phyloP scores from a whole-genome alignment of 2,113 vertebrate genomes.

The Barbus barbus region DNA sequence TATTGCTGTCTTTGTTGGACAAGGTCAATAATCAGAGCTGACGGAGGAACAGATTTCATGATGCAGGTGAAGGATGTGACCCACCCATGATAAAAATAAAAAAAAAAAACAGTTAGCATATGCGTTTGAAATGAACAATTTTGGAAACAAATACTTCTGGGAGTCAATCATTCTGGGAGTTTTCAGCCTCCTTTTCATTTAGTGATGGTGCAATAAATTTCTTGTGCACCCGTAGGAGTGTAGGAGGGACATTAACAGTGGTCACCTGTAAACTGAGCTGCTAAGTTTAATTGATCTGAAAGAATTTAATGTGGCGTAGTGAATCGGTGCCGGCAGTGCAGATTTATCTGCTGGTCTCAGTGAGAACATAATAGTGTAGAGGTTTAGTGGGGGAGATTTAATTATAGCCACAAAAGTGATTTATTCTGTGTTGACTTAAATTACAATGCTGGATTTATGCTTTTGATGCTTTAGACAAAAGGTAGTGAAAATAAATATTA shows the following conservation, averaged over 20 bases:
- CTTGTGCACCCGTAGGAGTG: slow-evolving; percentile 51
- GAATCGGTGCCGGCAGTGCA: slow-evolving; percentile 77
- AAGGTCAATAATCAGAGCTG: neutral
- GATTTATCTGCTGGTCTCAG: slow-evolving; percentile 75
- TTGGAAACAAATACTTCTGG: neutral
- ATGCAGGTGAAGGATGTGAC: neutral
- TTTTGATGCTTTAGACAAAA: slow-evolving; percentile 46
- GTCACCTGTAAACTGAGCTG: slow-evolving; percentile 80
- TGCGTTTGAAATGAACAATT: neutral
- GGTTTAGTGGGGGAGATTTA: slow-evolving; percentile 74
- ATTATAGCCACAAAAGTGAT: slow-evolving; percentile 80
- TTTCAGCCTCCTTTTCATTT: slow-evolving; percentile 61
- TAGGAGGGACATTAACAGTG: slow-evolving; percentile 69
- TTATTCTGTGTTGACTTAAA: slow-evolving; percentile 75
- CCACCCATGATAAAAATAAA: neutral
- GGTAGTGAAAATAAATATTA: neutral
- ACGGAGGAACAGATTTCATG: neutral
- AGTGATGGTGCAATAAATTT: slow-evolving; percentile 66
- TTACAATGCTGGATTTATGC: slow-evolving; percentile 62
- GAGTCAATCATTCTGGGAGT: slow-evolving; percentile 65
- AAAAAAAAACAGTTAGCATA: neutral
- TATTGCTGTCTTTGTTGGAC: neutral
- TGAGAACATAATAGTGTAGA: slow-evolving; percentile 78
- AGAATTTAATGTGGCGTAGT: slow-evolving; percentile 82
- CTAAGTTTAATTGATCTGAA: slow-evolving; percentile 83